Conservation (phyloP, 2,888 invertebrate genomes). For the Crematogaster levior region DNA sequence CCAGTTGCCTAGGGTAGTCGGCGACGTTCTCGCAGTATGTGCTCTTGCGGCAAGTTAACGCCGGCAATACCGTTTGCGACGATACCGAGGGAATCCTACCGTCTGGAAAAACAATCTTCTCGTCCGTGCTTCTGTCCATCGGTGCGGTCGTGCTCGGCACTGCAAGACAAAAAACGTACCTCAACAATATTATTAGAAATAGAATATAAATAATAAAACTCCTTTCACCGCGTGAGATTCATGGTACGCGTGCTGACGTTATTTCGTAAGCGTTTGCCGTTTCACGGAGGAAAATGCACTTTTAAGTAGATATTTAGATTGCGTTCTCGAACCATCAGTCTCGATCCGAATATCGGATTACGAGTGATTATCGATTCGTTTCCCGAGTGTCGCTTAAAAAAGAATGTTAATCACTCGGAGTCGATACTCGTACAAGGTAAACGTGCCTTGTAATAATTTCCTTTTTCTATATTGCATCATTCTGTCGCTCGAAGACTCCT, state of each 20-base stretch:
- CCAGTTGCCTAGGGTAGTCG: slow-evolving; percentile 75
- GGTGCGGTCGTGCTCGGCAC: neutral
- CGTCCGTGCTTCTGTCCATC: slow-evolving; percentile 59
- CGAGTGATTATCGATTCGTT: neutral
- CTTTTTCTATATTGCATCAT: neutral
- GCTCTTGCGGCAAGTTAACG: slow-evolving; percentile 67
- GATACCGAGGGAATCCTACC: neutral
- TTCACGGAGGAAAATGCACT: neutral
- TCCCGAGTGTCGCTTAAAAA: neutral
- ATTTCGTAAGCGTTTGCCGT: neutral
- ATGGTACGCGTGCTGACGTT: neutral
- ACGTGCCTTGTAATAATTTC: slow-evolving; percentile 7
- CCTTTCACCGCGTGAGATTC: neutral
- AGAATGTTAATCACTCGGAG: neutral
- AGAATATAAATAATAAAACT: neutral
- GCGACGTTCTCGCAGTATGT: slow-evolving; percentile 77
- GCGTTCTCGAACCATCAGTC: neutral
- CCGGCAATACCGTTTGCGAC: neutral
- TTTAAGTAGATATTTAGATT: neutral
- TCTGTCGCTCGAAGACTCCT: neutral
- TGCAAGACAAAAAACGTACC: neutral
- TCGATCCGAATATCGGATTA: neutral
- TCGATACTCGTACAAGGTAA: neutral
- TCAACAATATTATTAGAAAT: neutral
- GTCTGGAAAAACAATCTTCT: slow-evolving; percentile 78